A percentile compares a stretch with the other conserved stretches of the same genome.
Evolutionary conservation across 2,888 invertebrate species (phyloP).

Genomic region (Gnatocerus cornutus): DNA sequence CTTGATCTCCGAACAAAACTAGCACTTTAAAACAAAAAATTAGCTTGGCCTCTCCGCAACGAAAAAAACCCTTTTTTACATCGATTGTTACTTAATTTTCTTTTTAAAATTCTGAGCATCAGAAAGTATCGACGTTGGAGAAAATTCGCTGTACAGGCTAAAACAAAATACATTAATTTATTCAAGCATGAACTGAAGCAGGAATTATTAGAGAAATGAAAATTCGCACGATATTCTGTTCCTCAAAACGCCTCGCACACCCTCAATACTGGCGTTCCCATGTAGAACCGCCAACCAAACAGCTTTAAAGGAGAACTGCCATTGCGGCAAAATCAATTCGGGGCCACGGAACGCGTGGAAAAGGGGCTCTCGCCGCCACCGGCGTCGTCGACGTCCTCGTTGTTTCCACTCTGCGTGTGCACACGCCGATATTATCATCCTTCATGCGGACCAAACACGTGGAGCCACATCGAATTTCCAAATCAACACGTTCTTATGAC

Average conservation of each 20-base stretch:
- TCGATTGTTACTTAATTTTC: not conserved
- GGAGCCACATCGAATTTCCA: conserved; percentile 35
- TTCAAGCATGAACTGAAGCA: conserved; percentile 49
- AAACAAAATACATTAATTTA: conserved; percentile 46
- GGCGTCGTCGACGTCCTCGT: conserved; percentile 22
- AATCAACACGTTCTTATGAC: conserved; percentile 5
- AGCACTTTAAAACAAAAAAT: too few species aligned
- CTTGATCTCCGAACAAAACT: too few species aligned
- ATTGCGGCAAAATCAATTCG: conserved; percentile 65
- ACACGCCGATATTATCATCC: conserved; percentile 36
- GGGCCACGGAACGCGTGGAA: conserved; percentile 43
- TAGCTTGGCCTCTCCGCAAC: too few species aligned
- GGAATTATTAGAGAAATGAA: conserved; percentile 48
- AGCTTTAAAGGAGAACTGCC: conserved; percentile 66
- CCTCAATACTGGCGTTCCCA: conserved; percentile 63
- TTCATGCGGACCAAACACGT: conserved; percentile 42
- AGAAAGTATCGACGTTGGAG: not conserved
- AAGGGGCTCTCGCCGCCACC: conserved; percentile 30
- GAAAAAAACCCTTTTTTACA: too few species aligned
- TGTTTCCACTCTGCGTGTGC: conserved; percentile 32
- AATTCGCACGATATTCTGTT: conserved; percentile 48
- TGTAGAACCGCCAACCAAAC: conserved; percentile 65
- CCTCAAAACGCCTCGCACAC: conserved; percentile 51
- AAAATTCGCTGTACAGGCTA: conserved; percentile 25
- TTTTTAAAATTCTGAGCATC: not conserved